phyloP scores from a whole-genome alignment of 2,888 invertebrate genomes.

The Noctua fimbriata region DNA sequence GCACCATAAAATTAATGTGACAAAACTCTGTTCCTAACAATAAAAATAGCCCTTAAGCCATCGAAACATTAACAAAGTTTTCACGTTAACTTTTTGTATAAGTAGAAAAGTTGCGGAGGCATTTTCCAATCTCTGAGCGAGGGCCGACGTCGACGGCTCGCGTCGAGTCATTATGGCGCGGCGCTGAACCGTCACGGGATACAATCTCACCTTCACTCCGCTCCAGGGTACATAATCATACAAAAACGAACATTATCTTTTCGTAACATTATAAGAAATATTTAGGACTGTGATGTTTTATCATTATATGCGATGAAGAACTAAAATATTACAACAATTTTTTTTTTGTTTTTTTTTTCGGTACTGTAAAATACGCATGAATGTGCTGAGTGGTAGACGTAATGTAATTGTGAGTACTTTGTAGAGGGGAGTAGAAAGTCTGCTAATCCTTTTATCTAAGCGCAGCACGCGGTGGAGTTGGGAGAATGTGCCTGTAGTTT shows the following conservation, averaged over 20 bases:
- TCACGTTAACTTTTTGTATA: slow-evolving; percentile 86
- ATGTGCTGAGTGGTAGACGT: slow-evolving; percentile 68
- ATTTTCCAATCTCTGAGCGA: slow-evolving; percentile 85
- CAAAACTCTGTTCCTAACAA: slow-evolving; percentile 72
- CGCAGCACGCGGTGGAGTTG: slow-evolving; percentile 80
- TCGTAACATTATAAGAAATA: slow-evolving; percentile 12
- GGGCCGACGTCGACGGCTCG: slow-evolving; percentile 70
- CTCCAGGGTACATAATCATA: slow-evolving; percentile 56
- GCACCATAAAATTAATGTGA: slow-evolving; percentile 62
- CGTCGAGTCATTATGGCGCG: slow-evolving; percentile 81
- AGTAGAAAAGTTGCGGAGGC: slow-evolving; percentile 85
- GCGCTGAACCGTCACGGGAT: slow-evolving; percentile 74
- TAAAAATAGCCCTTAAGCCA: slow-evolving; percentile 81
- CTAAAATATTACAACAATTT: slow-evolving; percentile 9
- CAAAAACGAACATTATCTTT: slow-evolving; percentile 52
- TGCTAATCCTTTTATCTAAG: slow-evolving; percentile 87
- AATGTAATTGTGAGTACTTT: slow-evolving; percentile 73
- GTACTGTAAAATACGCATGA: slow-evolving; percentile 42
- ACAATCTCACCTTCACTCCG: slow-evolving; percentile 73
- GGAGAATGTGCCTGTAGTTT: slow-evolving; percentile 73
- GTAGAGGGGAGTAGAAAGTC: slow-evolving; percentile 78
- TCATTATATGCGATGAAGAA: slow-evolving; percentile 15
- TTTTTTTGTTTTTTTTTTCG: slow-evolving; percentile 9
- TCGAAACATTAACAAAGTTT: slow-evolving; percentile 81
- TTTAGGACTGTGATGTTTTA: slow-evolving; percentile 15